Evolutionary conservation across 1,140 invertebrate species (phyloP), one percentile per base, ranked within the genome.

Genomic region (Neoseiulus cucumeris): DNA sequence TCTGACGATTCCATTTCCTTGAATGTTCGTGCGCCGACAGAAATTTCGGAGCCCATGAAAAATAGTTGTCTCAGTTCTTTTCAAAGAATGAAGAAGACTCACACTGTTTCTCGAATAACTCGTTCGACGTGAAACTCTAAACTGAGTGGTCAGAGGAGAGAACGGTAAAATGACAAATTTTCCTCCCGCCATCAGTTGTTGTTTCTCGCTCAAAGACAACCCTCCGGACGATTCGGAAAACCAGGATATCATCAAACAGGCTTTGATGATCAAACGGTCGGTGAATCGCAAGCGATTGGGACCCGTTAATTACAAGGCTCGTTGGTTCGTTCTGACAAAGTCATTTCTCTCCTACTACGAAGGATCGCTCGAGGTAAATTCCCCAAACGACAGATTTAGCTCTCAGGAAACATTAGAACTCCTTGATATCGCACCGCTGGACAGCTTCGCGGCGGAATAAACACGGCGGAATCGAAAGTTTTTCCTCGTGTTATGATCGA

Each of bases 251-350:
- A 41, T 73, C 55, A 73, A 73, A 65, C 64, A 70, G 55, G 84
- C 85, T 28, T 85, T 84, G 70, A 87, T 90, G 86, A 80, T 86
- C 44, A 90, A 89, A 76, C 79, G 87, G 64, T 89, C 87, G 2
- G 86, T 88, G 74, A 89, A 88, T 75, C 89, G 88, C 74, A 88
- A 87, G 74, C 79, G 84, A 47, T 89, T 88, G 72, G 87, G 85
- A 20, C 82, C 84, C 7, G 82, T 88, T 42, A 89, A 89, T 74
- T 89, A 86, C 74, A 88, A 87, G 74, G 84, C 85, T 75, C 81
- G 87, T 25, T 89, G 85, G 85, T 86, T 89, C 75, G 82, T 87
- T 51, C 75, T 90, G 29, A 87, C 85, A 0, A 81, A 79, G 69
- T 81, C 80, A 64, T 79, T 80, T 66, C 80, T 90, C 20, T 82